Percentiles rank a stretch among this genome's conserved stretches.
Evolutionary conservation across 2,888 invertebrate genomes (phyloP).

Genomic region (Drosophila anomalata): DNA sequence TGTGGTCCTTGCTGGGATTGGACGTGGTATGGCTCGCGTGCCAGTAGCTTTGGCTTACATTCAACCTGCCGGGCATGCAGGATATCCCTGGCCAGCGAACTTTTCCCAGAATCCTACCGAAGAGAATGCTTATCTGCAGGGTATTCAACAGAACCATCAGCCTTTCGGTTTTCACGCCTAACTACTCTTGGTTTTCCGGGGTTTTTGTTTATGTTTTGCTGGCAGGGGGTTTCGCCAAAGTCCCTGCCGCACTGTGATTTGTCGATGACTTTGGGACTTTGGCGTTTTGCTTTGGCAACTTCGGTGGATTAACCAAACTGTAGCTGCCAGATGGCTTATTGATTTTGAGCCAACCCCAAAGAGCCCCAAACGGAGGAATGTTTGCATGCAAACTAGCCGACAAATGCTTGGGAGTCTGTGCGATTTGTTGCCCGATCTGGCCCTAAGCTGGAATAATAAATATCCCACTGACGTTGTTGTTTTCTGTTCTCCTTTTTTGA

Average conservation of each 20-base stretch:
- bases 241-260: slow-evolving; percentile 58
- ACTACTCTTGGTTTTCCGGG: slow-evolving; percentile 12
- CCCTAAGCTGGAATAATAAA: slow-evolving; percentile 37
- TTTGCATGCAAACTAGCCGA: slow-evolving; percentile 16
- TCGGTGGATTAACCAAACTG: slow-evolving; percentile 57
- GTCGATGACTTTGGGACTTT: slow-evolving; percentile 73
- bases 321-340: slow-evolving; percentile 53
- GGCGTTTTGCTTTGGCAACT: slow-evolving; percentile 41
- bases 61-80: slow-evolving; percentile 3
- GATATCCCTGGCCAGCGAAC: not conserved
- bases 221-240: slow-evolving; percentile 20
- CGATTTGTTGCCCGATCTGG: slow-evolving; percentile 65
- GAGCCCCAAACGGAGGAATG: slow-evolving; percentile 3
- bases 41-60: slow-evolving; percentile 22
- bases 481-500: not conserved
- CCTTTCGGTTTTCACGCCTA: not conserved
- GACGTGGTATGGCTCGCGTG: slow-evolving; percentile 12
- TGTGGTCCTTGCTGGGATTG: not conserved
- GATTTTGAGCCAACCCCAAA: slow-evolving; percentile 44
- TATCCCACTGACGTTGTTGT: slow-evolving; percentile 14
- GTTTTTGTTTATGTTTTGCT: slow-evolving; percentile 65
- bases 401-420: slow-evolving; percentile 24
- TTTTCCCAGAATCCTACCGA: not conserved
- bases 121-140: slow-evolving; percentile 2
- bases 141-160: slow-evolving; percentile 16